Conservation (phyloP, 2,797 vertebrate species). For the Labroides dimidiatus region DNA sequence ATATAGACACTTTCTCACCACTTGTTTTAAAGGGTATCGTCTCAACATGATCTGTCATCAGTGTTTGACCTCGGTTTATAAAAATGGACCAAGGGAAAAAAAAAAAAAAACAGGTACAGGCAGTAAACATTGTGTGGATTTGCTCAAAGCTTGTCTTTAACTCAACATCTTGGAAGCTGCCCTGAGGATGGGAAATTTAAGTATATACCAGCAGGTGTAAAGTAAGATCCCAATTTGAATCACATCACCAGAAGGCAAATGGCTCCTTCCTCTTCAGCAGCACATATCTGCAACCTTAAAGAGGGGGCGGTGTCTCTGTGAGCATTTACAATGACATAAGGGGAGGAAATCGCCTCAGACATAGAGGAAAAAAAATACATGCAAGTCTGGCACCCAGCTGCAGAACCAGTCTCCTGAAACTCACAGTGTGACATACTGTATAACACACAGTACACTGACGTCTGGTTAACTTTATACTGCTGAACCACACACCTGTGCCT, state of each 20-base stretch:
- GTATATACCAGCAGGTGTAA: conserved; percentile 79
- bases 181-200: conserved; percentile 30
- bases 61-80: background rate
- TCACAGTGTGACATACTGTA: conserved; percentile 7
- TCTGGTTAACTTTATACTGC: conserved; percentile 5
- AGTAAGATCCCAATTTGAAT: conserved; percentile 61
- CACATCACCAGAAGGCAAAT: conserved; percentile 70
- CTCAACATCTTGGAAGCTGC: conserved; percentile 22
- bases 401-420: conserved; percentile 44
- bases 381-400: conserved; percentile 79
- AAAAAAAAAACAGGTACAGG: background rate
- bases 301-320: conserved; percentile 67
- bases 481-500: conserved; percentile 42
- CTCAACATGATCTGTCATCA: background rate
- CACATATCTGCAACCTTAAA: conserved; percentile 69
- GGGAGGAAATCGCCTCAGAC: conserved; percentile 82
- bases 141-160: background rate
- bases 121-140: background rate
- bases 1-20: conserved; percentile 22
- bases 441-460: background rate
- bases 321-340: conserved; percentile 76
- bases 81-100: background rate
- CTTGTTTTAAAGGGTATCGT: conserved; percentile 15
- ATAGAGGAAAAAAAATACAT: conserved; percentile 69
- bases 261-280: conserved; percentile 50